Percentiles rank a stretch among this genome's conserved stretches.
Evolutionary conservation across 2,888 invertebrate genomes (phyloP).

Genomic region (Galeruca laticollis): DNA sequence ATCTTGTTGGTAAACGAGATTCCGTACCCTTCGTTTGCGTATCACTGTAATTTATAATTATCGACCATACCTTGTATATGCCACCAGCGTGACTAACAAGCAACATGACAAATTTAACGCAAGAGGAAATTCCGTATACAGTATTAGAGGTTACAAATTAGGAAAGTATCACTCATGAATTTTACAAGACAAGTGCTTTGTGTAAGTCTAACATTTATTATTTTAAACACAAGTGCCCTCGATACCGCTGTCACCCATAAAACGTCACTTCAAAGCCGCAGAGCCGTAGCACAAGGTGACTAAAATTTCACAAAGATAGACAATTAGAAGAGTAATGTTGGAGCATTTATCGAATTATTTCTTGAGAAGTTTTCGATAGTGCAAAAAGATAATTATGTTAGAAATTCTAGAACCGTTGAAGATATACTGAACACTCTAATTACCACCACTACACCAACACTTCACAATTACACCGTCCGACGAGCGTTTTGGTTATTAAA

Average conservation of each 20-base stretch:
- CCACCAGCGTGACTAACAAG: constrained; percentile 21
- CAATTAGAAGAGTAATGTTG: too few relatives aligned
- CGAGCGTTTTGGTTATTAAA: too few relatives aligned
- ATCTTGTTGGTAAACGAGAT: neutral
- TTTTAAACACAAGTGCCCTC: constrained; percentile 26
- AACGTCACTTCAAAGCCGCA: too few relatives aligned
- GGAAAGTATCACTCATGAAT: constrained; percentile 30
- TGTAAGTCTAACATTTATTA: constrained; percentile 34
- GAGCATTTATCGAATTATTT: too few relatives aligned
- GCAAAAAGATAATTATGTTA: too few relatives aligned
- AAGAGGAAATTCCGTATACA: constrained; percentile 27
- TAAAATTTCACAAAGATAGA: too few relatives aligned
- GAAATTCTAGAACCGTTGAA: too few relatives aligned
- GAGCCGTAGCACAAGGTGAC: neutral
- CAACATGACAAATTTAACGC: constrained; percentile 22
- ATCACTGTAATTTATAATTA: constrained; percentile 16
- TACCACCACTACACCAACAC: too few relatives aligned
- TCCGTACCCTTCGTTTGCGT: neutral
- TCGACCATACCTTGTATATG: constrained; percentile 10
- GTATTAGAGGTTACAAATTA: constrained; percentile 34
- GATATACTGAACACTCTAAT: too few relatives aligned
- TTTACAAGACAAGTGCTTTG: constrained; percentile 29
- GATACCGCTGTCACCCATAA: neutral
- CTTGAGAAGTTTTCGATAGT: too few relatives aligned
- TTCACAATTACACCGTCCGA: too few relatives aligned